Evolutionary conservation across 1,140 invertebrate genomes (phyloP), one percentile per base, ranked within the genome.

Genomic region (Microplitis mediator): DNA sequence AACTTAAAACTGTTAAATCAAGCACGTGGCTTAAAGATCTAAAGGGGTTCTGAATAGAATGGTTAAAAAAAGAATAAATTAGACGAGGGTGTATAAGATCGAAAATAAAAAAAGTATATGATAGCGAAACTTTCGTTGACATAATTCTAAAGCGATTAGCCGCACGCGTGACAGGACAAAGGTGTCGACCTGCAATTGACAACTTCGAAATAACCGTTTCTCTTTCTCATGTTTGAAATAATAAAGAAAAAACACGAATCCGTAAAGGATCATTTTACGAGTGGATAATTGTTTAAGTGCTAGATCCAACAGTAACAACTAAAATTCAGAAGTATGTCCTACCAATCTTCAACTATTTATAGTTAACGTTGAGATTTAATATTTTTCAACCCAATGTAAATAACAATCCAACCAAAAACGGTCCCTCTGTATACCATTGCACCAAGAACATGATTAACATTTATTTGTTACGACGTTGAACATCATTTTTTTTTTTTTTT

Each of bases 171-270:
- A 84, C 81, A 78, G 80, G 78, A 75, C 80, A 83, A 85, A 85
- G 84, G 83, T 85, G 84, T 84, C 80, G 81, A 84, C 82, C 84
- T 85, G 84, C 84, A 81, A 85, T 84, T 85, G 84, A 85, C 84
- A 84, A 84, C 81, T 76, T 76, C 72, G 77, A 72, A 45, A 69
- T 56, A 65, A 64, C 74, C 31, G 69, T 73, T 32, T 68, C 54
- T 31, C 62, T 45, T 54, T 8, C 32, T 4, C 6, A 45, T 45
- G 39, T 45, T 45, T 45, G 5, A 45, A 36, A n/a, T 14, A 36
- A n/a, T 14, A n/a, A 61, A 61, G 60, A 32, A 32, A 32, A 61
- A 32, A 61, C 39, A 45, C 11, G 39, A 11, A 45, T 45, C 11
- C 39, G 11, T 11, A 45, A 45, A 45, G 39, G 39, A 45, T 45